A percentile compares a stretch with the other conserved stretches of the same genome.
These are phyloP conservation scores for Dicrostonyx torquatus DNA, from an alignment of 2,797 vertebrate genomes.

Conservation along the genomic window DNA sequence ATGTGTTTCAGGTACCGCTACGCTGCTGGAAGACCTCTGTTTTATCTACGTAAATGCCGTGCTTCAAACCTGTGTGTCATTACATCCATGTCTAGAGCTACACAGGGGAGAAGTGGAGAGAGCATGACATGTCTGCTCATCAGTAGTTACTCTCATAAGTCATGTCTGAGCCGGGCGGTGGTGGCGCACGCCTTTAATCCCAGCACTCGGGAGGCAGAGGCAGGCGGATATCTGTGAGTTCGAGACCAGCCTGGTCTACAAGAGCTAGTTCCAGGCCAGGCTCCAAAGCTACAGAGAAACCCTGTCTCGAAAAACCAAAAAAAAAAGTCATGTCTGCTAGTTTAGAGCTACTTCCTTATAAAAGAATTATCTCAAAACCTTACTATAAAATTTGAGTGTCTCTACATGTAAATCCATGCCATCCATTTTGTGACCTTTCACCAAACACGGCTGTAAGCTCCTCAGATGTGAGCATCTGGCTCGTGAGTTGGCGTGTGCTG, in stretches of 20 bases:
- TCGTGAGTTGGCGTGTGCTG: neutral
- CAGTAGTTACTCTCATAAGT: neutral
- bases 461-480: slow-evolving; percentile 28
- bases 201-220: too few relatives aligned
- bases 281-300: too few relatives aligned
- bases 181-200: too few relatives aligned
- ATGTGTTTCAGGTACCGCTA: neutral
- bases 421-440: neutral
- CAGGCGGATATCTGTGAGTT: too few relatives aligned
- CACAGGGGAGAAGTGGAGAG: neutral
- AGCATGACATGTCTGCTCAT: neutral
- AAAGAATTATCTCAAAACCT: neutral
- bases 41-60: neutral
- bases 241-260: too few relatives aligned
- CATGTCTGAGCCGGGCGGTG: too few relatives aligned
- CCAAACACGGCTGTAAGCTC: neutral
- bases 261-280: too few relatives aligned
- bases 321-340: slow-evolving; percentile 21
- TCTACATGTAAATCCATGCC: neutral
- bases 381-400: slow-evolving; percentile 22
- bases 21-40: neutral
- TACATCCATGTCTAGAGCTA: neutral
- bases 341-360: neutral
- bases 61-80: neutral
- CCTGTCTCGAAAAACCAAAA: too few relatives aligned